Conservation (phyloP, 2,888 invertebrate species). For the Tigriopus californicus region DNA sequence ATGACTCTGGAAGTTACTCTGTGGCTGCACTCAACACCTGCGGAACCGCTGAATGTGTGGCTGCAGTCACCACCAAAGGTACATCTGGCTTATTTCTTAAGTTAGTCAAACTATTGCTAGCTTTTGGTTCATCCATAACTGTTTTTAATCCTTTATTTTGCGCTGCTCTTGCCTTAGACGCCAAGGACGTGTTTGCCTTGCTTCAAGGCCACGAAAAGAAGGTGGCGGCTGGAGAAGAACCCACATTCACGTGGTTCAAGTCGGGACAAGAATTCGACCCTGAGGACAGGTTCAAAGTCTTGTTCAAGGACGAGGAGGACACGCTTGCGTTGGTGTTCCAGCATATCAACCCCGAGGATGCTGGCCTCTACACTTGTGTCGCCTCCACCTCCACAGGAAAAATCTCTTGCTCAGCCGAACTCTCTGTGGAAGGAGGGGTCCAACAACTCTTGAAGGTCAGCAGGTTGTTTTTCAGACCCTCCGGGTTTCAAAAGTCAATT, state of each 20-base stretch:
- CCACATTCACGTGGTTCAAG: conserved; percentile 61
- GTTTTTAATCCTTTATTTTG: not conserved
- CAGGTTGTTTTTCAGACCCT: too few species aligned
- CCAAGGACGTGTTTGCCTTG: conserved; percentile 60
- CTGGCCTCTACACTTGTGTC: conserved; percentile 86
- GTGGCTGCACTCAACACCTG: conserved; percentile 64
- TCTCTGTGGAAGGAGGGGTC: conserved; percentile 14
- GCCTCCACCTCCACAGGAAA: conserved; percentile 90
- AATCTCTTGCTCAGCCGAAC: conserved; percentile 46
- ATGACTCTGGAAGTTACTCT: conserved; percentile 64
- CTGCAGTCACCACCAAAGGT: conserved; percentile 59
- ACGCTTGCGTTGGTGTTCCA: conserved; percentile 79
- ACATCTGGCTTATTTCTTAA: too few species aligned
- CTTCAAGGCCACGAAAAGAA: conserved; percentile 41
- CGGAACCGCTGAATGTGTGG: conserved; percentile 55
- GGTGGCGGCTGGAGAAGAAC: conserved; percentile 49
- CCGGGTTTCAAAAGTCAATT: too few species aligned
- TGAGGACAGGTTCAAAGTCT: conserved; percentile 62
- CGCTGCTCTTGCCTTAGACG: conserved; percentile 40
- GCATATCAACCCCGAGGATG: conserved; percentile 82
- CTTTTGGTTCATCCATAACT: not conserved
- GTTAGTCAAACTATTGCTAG: too few species aligned
- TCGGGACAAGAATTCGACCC: conserved; percentile 71
- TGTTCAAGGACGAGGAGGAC: conserved; percentile 60
- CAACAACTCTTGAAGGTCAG: conserved; percentile 13